Conservation (phyloP, 2,797 vertebrate genomes). For the Staurois parvus region DNA sequence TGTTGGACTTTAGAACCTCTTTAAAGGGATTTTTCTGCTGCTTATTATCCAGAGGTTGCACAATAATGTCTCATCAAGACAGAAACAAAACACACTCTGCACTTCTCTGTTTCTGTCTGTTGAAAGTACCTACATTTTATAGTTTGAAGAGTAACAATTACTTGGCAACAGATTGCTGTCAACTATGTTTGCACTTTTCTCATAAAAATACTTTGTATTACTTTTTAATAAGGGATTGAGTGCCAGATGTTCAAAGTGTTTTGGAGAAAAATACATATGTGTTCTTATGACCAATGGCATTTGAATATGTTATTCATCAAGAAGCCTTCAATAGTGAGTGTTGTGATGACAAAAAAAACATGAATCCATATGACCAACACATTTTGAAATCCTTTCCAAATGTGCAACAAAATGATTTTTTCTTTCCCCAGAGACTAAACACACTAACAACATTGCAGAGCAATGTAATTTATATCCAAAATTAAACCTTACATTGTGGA, state of each 20-base stretch:
- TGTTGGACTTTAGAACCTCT: no score
- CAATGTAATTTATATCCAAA: constrained; percentile 26
- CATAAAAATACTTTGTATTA: constrained; percentile 48
- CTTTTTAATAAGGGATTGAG: constrained; percentile 43
- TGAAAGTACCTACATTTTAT: constrained; percentile 11
- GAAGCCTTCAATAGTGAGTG: constrained; percentile 22
- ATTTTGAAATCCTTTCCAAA: constrained; percentile 46
- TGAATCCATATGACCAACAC: constrained; percentile 47
- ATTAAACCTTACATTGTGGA: constrained; percentile 1
- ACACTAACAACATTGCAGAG: constrained; percentile 30
- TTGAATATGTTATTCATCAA: constrained; percentile 54
- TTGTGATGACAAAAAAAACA: constrained; percentile 42
- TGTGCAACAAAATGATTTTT: constrained; percentile 30
- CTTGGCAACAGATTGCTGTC: constrained; percentile 43
- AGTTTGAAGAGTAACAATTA: constrained; percentile 26
- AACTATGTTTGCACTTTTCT: constrained; percentile 38
- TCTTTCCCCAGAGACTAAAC: constrained; percentile 16
- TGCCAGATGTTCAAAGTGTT: constrained; percentile 47
- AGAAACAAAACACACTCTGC: not conserved
- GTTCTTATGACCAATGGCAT: constrained; percentile 46
- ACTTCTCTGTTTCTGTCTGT: constrained; percentile 2
- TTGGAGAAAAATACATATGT: constrained; percentile 41
- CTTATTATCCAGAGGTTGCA: not conserved
- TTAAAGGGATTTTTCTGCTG: not conserved
- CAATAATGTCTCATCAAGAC: not conserved